Evolutionary conservation across 2,113 vertebrate genomes (phyloP).

Genomic region (Copsychus sechellarum): DNA sequence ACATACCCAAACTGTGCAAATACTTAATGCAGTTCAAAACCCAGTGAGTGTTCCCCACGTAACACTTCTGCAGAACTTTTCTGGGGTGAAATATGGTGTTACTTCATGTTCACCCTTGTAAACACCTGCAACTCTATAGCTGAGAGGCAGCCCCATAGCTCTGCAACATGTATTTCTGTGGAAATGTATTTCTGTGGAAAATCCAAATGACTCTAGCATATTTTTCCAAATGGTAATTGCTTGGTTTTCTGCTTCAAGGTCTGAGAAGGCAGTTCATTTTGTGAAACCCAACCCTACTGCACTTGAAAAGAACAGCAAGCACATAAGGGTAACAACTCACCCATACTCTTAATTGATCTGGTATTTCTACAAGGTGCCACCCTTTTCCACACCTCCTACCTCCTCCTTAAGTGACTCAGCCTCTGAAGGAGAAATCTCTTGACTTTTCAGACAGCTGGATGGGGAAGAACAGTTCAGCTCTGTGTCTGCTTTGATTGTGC

Average conservation of each 20-base stretch:
- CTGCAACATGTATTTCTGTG: not conserved
- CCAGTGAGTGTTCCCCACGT: not conserved
- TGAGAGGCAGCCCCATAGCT: not conserved
- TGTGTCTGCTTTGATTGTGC: not conserved
- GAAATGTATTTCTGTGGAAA: not conserved
- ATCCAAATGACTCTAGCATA: not conserved
- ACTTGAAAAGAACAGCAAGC: conserved; percentile 49
- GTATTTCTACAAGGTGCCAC: conserved; percentile 82
- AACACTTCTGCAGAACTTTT: not conserved
- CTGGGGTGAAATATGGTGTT: not conserved
- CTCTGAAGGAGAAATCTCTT: conserved; percentile 57
- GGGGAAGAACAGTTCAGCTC: conserved; percentile 15
- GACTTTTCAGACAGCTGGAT: conserved; percentile 56
- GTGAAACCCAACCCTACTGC: not conserved
- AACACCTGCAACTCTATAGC: not conserved
- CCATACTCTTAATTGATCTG: conserved; percentile 66
- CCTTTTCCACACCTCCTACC: conserved; percentile 79
- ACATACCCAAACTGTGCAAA: not conserved
- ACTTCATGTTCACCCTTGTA: not conserved
- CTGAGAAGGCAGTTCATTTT: not conserved
- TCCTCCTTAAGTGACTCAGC: conserved; percentile 80
- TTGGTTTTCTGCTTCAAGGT: conserved; percentile 1
- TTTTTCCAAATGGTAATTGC: not conserved
- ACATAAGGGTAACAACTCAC: conserved; percentile 18
- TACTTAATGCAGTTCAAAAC: not conserved